A percentile compares a stretch with the other conserved stretches of the same genome.
Conservation (phyloP, 1,140 invertebrate species). For the Daktulosphaira vitifoliae region DNA sequence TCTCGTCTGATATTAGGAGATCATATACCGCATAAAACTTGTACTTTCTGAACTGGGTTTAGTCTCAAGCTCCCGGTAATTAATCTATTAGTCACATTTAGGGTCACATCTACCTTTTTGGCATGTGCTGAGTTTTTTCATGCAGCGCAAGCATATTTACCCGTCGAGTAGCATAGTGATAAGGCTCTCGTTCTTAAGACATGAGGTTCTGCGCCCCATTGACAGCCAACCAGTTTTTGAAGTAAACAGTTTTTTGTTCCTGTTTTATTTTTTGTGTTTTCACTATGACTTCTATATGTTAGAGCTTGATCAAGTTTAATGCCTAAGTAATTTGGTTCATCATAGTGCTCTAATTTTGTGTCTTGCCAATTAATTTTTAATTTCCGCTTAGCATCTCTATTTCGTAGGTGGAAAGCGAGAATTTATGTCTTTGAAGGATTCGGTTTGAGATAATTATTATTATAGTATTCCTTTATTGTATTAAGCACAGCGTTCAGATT, state of each 20-base stretch:
- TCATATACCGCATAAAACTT: conserved; percentile 11
- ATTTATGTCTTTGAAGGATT: conserved; percentile 10
- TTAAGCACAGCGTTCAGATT: neutral
- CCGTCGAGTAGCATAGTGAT: conserved; percentile 22
- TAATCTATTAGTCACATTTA: conserved; percentile 22
- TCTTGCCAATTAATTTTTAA: conserved; percentile 38
- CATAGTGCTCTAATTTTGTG: neutral
- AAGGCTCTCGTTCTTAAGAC: conserved; percentile 18
- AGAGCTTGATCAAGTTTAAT: conserved; percentile 15
- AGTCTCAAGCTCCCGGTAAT: conserved; percentile 17
- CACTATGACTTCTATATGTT: conserved; percentile 18
- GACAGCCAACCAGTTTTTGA: conserved; percentile 6
- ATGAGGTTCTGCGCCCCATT: conserved; percentile 10
- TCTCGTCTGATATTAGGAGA: neutral
- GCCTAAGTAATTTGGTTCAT: conserved; percentile 23
- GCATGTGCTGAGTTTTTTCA: conserved; percentile 9
- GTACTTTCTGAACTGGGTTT: conserved; percentile 24
- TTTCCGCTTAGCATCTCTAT: conserved; percentile 47
- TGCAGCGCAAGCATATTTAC: conserved; percentile 25
- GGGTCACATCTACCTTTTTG: conserved; percentile 16
- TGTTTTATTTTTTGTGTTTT: conserved; percentile 6
- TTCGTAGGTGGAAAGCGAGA: conserved; percentile 5
- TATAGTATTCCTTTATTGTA: neutral
- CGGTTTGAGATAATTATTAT: conserved; percentile 7
- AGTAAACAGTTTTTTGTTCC: conserved; percentile 27